A percentile compares a stretch with the other conserved stretches of the same genome.
Conservation (phyloP, 64 coral and sea anemone species). For the Stichodactyla helianthus region DNA sequence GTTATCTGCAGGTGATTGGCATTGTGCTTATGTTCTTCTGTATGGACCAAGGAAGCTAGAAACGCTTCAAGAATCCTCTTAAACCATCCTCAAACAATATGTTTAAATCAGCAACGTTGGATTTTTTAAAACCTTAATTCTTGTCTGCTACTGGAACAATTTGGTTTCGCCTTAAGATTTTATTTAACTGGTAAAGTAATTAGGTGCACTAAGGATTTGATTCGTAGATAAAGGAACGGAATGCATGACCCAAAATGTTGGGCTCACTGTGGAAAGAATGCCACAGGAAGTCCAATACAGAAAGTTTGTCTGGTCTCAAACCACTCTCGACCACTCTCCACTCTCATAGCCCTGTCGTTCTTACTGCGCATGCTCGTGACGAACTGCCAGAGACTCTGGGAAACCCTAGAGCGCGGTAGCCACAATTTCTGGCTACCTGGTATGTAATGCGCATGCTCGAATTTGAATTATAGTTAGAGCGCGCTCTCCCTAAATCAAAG, state of each 20-base stretch:
- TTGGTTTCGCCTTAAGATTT: neutral
- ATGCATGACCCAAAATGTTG: neutral
- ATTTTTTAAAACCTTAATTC: no score
- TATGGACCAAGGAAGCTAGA: slow-evolving; percentile 69
- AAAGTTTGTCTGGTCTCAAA: neutral
- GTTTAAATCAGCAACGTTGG: no score
- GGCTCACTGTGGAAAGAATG: neutral
- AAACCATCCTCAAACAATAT: neutral
- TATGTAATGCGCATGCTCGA: no score
- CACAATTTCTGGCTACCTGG: no score
- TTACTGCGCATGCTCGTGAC: no score
- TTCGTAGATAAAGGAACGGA: neutral
- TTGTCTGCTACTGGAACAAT: neutral
- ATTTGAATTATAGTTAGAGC: no score
- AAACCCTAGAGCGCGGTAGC: no score
- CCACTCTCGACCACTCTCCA: no score
- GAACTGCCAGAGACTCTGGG: no score
- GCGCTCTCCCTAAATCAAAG: no score
- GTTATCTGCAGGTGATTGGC: slow-evolving; percentile 58
- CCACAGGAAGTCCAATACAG: neutral
- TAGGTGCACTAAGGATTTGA: neutral
- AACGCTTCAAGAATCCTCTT: slow-evolving; percentile 25
- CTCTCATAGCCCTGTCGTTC: no score
- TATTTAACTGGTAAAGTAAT: neutral
- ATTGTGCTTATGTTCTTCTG: slow-evolving; percentile 82